Evolutionary conservation across 2,888 invertebrate species (phyloP), one percentile per base, ranked within the genome.

Genomic region (Sycophila texana): DNA sequence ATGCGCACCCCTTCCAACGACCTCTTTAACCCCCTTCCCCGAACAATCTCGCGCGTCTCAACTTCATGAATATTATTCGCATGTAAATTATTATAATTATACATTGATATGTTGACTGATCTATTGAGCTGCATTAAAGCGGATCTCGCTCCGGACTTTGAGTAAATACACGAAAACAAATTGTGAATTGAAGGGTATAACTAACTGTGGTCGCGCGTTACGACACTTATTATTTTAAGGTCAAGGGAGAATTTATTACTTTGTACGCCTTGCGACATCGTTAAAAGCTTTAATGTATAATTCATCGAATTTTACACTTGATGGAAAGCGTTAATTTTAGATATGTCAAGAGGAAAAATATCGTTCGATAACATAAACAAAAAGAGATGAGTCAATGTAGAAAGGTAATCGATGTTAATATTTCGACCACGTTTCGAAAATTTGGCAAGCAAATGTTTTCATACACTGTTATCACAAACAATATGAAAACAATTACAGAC

Each of bases 11-110:
- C 30, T 39, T 39, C 39, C 39, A 7, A 39, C 1, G 39, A 10
- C 39, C 39, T 39, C 39, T 39, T 39, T 7, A 39, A 47, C 39
- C 12, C 47, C 18, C n/a, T 12, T 0, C n/a, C 0, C 14, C 12
- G 13, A 20, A 13, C 1, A 0, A 22, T 0, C 18, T 13, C 47
- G 16, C 1, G 0, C 63, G 47, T 47, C 63, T 51, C 53, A 39
- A 4, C 30, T 55, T 73, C 65, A 55, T 65, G 63, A 65, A 47
- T 16, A 20, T 65, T 20, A 39, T 47, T 57, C 55, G 22, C 39
- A 39, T 65, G 74, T 22, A 74, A 75, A 67, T 68, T 68, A 61
- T 68, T 68, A 61, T 68, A 61, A 75, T 75, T 68, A 51, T 53
- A 61, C 18, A 68, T 20, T 20, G 53, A 68, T 74, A 53, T 61